These are phyloP conservation scores for Eulithis testata DNA, from an alignment of 2,888 invertebrate genomes.

Conservation along the genomic window DNA sequence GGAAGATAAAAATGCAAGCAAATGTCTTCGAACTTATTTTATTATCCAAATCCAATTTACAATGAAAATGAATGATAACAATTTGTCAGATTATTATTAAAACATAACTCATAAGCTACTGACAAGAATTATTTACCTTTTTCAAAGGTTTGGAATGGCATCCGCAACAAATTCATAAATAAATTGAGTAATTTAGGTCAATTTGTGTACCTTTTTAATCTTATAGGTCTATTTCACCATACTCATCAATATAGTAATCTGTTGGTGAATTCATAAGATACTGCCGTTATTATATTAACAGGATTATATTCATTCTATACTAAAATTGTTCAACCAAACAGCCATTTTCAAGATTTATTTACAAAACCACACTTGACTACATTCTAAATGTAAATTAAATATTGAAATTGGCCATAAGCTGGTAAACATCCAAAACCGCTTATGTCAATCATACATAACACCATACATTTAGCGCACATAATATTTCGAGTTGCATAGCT, in stretches of 20 bases:
- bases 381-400: constrained; percentile 1
- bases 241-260: constrained; percentile 21
- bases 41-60: constrained; percentile 79
- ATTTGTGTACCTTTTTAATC: constrained; percentile 40
- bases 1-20: constrained; percentile 30
- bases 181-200: constrained; percentile 49
- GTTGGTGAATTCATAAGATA: constrained; percentile 18
- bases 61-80: constrained; percentile 71
- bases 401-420: constrained; percentile 12
- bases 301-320: constrained; percentile 7
- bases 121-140: constrained; percentile 82
- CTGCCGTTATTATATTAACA: constrained; percentile 12
- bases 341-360: constrained; percentile 14
- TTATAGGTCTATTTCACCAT: constrained; percentile 21
- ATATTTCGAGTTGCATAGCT: constrained; percentile 13
- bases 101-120: constrained; percentile 75
- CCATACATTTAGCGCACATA: constrained; percentile 11
- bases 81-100: constrained; percentile 65
- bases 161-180: constrained; percentile 62
- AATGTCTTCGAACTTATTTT: constrained; percentile 62
- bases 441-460: constrained; percentile 10
- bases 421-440: constrained; percentile 14
- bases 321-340: constrained; percentile 7
- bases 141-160: constrained; percentile 82
- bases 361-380: not conserved